Percentiles rank a stretch among this genome's conserved stretches.
Evolutionary conservation across 2,797 vertebrate genomes (phyloP).

Genomic region (Coregonus suidteri): DNA sequence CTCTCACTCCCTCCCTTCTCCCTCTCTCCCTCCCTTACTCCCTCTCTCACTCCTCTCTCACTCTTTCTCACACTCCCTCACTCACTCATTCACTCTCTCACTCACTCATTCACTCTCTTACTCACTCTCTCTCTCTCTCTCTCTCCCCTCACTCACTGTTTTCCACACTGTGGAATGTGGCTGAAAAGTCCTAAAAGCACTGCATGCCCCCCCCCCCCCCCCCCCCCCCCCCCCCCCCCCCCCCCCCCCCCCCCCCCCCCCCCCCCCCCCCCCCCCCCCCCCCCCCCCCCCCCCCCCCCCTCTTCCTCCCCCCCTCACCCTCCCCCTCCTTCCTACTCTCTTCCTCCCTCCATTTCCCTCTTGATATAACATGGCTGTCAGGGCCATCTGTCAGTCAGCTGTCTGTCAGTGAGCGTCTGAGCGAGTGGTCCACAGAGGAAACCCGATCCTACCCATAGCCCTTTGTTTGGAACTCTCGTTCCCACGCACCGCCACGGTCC

Average conservation of each 20-base stretch:
- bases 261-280: neutral
- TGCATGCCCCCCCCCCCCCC: neutral
- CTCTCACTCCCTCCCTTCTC: neutral
- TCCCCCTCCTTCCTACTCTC: neutral
- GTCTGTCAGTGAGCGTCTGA: neutral
- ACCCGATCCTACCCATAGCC: neutral
- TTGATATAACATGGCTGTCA: neutral
- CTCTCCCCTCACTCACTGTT: neutral
- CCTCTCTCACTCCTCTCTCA: neutral
- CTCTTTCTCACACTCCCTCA: neutral
- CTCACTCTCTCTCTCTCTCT: neutral
- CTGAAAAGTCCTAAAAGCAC: constrained; percentile 2
- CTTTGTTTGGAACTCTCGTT: neutral
- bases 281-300: neutral
- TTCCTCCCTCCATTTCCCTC: neutral
- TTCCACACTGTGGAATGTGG: constrained; percentile 9
- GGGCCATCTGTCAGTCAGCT: neutral
- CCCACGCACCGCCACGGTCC: neutral
- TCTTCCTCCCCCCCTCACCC: neutral
- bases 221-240: neutral
- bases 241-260: neutral
- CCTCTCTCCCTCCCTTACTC: no score
- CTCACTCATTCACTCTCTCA: neutral
- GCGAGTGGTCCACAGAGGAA: neutral
- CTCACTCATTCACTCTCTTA: neutral